Evolutionary conservation across 1,140 invertebrate species (phyloP), one percentile per base, ranked within the genome.

Genomic region (Lepidostoma basale): DNA sequence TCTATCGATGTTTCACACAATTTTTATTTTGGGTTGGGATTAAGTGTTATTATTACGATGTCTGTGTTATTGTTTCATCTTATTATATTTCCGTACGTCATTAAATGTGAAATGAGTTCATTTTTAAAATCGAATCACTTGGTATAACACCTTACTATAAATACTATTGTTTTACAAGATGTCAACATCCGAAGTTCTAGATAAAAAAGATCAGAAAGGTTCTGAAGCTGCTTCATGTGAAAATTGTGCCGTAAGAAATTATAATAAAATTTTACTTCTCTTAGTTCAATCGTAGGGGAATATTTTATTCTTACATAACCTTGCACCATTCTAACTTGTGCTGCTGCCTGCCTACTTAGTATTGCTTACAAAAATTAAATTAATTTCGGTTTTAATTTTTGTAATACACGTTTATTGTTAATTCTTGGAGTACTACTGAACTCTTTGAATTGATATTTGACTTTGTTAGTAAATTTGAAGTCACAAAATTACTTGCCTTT

Each of bases 61-160:
- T 18, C 18, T n/a, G n/a, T 28, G 14, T 30, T 54, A 16, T 54
- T 14, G n/a, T 54, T 30, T n/a, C 26, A 30, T 16, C 26, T 25
- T 28, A 54, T 54, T 30, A n/a, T 54, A 28, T 30, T 28, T 30
- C 25, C 26, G 3, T 54, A 28, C 14, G 23, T 30, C 28, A 14
- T 54, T 3, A 54, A 16, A 30, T 30, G 28, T 54, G 49, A 54
- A 28, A 30, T 54, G 23, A 54, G 30, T 30, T 54, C 33, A 10
- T 59, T 22, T 40, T 59, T 25, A 40, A 59, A 59, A 66, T 66
- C 52, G 52, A 40, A 66, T 58, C 39, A 52, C 22, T 44, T 66
- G 28, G 64, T 66, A 66, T 66, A 66, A 45, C 52, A 66, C n/a
- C 26, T 54, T 26, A 20, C 33, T 14, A 12, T n/a, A 14, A 30